Conservation (phyloP, 2,113 vertebrate species). For the Protomyctophum bolini region DNA sequence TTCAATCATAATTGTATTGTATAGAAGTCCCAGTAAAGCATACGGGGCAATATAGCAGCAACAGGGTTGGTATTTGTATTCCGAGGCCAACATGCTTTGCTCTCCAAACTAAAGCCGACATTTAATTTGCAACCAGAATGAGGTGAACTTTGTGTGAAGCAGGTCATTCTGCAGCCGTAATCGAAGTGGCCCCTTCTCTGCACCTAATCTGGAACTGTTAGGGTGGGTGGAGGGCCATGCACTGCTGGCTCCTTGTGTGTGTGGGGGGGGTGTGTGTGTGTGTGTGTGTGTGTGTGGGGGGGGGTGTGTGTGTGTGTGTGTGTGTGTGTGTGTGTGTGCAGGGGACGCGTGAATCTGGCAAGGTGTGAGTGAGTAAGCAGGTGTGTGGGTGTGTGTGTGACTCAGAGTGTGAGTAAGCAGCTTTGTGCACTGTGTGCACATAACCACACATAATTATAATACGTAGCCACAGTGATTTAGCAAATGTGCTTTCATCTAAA, state of each 20-base stretch:
- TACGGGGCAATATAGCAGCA: too few relatives aligned
- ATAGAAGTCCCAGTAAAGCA: too few relatives aligned
- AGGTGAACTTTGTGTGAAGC: constrained; percentile 68
- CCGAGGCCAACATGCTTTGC: constrained; percentile 35
- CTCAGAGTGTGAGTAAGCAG: too few relatives aligned
- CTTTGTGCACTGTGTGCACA: too few relatives aligned
- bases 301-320: background rate
- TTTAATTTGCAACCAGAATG: constrained; percentile 76
- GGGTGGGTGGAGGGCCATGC: constrained; percentile 25
- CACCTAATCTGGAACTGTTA: constrained; percentile 45
- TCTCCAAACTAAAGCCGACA: constrained; percentile 59
- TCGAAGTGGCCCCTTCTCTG: constrained; percentile 44
- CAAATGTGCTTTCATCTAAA: too few relatives aligned
- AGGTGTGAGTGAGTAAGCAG: too few relatives aligned
- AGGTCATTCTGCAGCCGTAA: constrained; percentile 61
- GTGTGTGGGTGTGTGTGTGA: too few relatives aligned
- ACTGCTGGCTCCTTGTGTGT: background rate
- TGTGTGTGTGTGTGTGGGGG: background rate
- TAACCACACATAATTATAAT: too few relatives aligned
- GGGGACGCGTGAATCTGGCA: too few relatives aligned
- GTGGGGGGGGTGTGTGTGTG: background rate
- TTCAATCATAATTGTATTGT: too few relatives aligned
- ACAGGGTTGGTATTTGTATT: constrained; percentile 50
- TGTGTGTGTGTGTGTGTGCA: background rate
- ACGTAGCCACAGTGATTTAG: too few relatives aligned